These are phyloP conservation scores for Camponotus vicinus DNA, from an alignment of 1,140 invertebrate species.

Conservation along the genomic window DNA sequence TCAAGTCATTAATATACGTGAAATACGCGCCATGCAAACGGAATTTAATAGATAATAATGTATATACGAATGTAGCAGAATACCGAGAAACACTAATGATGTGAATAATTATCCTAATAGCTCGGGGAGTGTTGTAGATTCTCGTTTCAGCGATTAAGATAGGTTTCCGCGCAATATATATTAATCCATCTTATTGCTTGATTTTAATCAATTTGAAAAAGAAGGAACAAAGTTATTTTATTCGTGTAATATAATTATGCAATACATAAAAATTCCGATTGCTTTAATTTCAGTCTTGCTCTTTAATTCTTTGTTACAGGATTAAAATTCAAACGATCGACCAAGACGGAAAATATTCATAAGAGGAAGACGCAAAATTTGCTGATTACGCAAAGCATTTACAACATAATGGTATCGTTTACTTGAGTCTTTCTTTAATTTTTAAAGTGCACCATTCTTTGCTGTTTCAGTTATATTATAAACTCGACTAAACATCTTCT, in stretches of 20 bases:
- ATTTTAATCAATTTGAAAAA: conserved; percentile 45
- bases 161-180: conserved; percentile 9
- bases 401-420: neutral
- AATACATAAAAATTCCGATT: neutral
- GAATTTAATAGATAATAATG: conserved; percentile 2
- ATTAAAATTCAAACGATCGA: conserved; percentile 4
- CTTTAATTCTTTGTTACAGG: conserved; percentile 11
- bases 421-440: neutral
- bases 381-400: conserved; percentile 4
- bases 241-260: neutral
- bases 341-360: neutral
- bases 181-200: conserved; percentile 22
- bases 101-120: conserved; percentile 58
- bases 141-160: conserved; percentile 19
- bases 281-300: neutral
- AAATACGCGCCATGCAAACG: neutral
- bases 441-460: neutral
- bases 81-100: conserved; percentile 49
- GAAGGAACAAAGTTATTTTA: neutral
- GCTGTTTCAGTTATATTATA: neutral
- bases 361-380: conserved; percentile 9
- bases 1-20: neutral
- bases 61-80: conserved; percentile 1
- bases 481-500: neutral
- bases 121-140: neutral